Conservation (phyloP, 2,797 vertebrate genomes). For the Pachyuromys duprasi region DNA sequence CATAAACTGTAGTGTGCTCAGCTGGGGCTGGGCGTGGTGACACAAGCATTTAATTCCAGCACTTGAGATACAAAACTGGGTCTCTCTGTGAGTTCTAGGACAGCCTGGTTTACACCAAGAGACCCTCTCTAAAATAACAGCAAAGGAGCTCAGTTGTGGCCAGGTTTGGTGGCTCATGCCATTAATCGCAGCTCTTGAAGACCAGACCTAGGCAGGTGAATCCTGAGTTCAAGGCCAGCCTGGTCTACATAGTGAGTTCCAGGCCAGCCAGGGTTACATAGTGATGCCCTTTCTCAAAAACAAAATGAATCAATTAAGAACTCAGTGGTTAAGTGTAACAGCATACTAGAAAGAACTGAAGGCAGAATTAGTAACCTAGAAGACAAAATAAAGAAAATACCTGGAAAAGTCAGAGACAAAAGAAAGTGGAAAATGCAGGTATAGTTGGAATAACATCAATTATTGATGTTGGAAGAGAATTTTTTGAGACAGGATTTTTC, state of each 20-base stretch:
- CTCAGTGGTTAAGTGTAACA: not conserved
- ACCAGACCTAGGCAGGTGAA: not conserved
- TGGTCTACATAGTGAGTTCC: not conserved
- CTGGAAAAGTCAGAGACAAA: not conserved
- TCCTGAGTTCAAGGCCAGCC: not conserved
- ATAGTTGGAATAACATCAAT: not conserved
- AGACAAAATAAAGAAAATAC: not conserved
- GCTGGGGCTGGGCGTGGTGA: not conserved
- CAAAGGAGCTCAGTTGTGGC: not conserved
- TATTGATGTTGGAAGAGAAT: not conserved
- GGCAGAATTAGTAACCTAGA: not conserved
- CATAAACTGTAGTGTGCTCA: not conserved
- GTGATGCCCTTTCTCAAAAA: not conserved
- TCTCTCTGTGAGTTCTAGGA: not conserved
- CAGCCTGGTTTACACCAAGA: not conserved
- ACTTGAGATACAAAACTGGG: not conserved
- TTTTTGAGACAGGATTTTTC: not conserved
- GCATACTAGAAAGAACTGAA: not conserved
- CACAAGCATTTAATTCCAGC: too few relatives aligned
- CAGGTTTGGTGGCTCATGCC: not conserved
- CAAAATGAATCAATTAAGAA: not conserved
- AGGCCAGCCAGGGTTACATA: not conserved
- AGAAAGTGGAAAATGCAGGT: not conserved
- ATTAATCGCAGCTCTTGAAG: not conserved
- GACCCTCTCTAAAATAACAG: not conserved